Conservation (phyloP, 2,797 vertebrate genomes). For the Rhabdophis nuchalis region DNA sequence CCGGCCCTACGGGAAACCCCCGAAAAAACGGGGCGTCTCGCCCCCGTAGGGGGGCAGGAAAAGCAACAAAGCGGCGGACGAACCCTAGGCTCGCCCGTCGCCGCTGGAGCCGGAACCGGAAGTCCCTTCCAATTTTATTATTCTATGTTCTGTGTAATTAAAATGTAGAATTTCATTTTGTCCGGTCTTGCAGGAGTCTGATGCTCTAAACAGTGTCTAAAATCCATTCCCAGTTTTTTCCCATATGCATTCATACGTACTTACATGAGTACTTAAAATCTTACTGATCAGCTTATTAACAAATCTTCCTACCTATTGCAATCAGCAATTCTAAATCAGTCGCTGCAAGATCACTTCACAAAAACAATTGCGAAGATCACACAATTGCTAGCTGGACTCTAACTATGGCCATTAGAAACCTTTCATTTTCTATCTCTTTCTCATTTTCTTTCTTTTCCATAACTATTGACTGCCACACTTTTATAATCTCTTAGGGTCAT, state of each 20-base stretch:
- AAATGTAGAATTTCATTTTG: background rate
- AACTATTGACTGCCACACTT: background rate
- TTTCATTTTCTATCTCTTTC: background rate
- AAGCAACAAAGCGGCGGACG: no score
- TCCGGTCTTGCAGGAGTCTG: background rate
- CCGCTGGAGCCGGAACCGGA: no score
- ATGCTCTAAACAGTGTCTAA: background rate
- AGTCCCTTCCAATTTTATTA: no score
- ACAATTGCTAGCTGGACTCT: background rate
- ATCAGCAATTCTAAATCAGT: background rate
- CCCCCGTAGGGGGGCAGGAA: no score
- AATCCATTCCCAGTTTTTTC: background rate
- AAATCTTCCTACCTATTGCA: background rate
- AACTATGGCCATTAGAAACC: background rate
- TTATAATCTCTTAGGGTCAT: background rate
- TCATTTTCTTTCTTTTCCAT: background rate
- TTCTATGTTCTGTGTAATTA: background rate
- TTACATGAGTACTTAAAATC: background rate
- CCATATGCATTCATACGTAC: background rate
- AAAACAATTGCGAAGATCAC: background rate
- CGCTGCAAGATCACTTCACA: background rate
- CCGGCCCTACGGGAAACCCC: no score
- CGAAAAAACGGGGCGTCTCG: no score
- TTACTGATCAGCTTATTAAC: background rate
- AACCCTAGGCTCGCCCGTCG: no score